Base-by-base conservation (phyloP, 2,113 vertebrate species). In the Synodontis membranacea region DNA sequence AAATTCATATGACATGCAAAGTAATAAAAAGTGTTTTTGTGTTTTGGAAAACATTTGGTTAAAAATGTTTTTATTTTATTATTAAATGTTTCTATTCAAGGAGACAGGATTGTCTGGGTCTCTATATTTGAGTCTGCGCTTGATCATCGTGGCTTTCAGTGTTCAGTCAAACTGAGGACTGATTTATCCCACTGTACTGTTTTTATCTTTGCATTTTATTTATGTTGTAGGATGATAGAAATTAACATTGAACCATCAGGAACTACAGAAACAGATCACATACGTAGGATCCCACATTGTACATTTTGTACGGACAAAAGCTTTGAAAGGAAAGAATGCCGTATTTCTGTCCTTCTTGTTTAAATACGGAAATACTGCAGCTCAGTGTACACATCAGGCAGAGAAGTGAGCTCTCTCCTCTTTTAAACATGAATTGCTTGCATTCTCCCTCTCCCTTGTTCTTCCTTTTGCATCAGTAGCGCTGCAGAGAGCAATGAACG, bases 401-500 rank as follows among this genome's bases (percentile, higher is more conserved):
- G 70, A 39, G 44, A 25, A 48, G 56, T 85, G 70, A 76, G 21
- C 84, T 50, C 74, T 86, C 82, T 34, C 19, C 42, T 48, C 54
- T 54, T 42, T 81, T 58, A 81, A 58, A 44, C 39, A 17, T 74
- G 39, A 86, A 46, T 37, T 34, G 34, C 23, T 37, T 34, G 34
- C 31, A 66, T 62, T 66, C 70, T 76, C 58, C 9, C 50, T 46
- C 64, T 15, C 37, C 44, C 37, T 79, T 44, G 64, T 75, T 83
- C 74, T 83, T 37, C 34, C 82, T 68, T 86, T 48, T 79, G 68
- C 74, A 56, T 81, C 48, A 79, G 78, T 25, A 42, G 11, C 12
- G 62, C 82, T 79, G 80, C 42, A 60, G 60, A 89, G 62, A 79
- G 75, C 90, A 86, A 79, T 79, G 90, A 52, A 87, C 34, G 60